Base-by-base conservation (phyloP, 2,113 vertebrate species). In the Pampusana beccarii region DNA sequence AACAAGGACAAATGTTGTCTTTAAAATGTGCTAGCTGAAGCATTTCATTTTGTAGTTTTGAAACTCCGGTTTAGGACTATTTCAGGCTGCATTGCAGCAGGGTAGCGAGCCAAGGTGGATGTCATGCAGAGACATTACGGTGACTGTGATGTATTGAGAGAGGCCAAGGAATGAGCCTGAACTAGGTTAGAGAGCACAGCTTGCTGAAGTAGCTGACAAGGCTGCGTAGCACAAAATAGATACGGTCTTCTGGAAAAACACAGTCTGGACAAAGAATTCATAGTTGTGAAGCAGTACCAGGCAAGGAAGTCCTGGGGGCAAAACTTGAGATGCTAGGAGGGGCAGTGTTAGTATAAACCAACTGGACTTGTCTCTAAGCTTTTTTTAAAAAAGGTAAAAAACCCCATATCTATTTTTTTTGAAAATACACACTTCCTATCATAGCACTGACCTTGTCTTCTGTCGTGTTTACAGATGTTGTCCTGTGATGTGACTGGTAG, bases 141-240 rank as follows among this genome's bases (percentile, higher is more conserved):
- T 92, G 86, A 84, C 93, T 91, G 77, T 88, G 93, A 95, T 93
- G 53, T 92, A 95, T 86, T 95, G 80, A 96, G 72, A 71, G 89
- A 71, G 48, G 62, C 89, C 83, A 91, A 84, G 80, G 80, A 96
- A 95, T 61, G 86, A 95, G 91, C 61, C 83, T 92, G 88, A 97
- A 92, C 73, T 96, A 71, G 93, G 95, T 88, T 92, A 95, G 91
- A 93, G 92, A 95, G 83, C 80, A 42, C 64, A 89, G 73, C 83
- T 95, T 91, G 80, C 79, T 71, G 84, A 84, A 97, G 75, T 80
- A 87, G 92, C 88, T 91, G 80, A 67, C 94, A 96, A 38, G 64
- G 34, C 83, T 80, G 6, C 51, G 53, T 86, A 74, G 78, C 65
- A 84, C 69, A 70, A 60, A 94, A 83, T 57, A 87, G 72, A 91